Evolutionary conservation across 64 coral and sea anemone genomes (phyloP), one percentile per base, ranked within the genome.

Genomic region (Catalaphyllia jardinei): DNA sequence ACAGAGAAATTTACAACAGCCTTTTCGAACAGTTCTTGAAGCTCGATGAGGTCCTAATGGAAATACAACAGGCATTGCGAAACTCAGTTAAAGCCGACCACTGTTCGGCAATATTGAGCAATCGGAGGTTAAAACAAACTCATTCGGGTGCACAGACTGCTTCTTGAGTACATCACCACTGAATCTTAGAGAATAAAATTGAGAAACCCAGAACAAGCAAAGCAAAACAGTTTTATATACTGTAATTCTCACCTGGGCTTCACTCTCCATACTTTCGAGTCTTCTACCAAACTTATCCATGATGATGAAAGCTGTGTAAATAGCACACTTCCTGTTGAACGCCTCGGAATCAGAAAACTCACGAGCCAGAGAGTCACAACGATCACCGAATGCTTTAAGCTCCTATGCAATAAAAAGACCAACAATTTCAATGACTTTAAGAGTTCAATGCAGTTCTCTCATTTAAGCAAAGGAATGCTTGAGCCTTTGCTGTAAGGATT

Each of bases 21-120:
- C 86, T 95, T 98, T 19, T 98, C 96, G 78, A 94, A 94, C 18
- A 98, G 67, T 90, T 98, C 96, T 71, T 98, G 96, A 62, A 98
- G 88, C 77, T 98, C 96, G 62, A 94, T 98, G 10, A 98, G 88
- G 55, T 98, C 93, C 96, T 98, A 76, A 71, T 60, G 30, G 84
- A 27, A 60, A 55, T 14, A 55, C 6, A 54, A 54, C 52, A n/a
- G n/a, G n/a, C n/a, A n/a, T n/a, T n/a, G n/a, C n/a, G n/a, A n/a
- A 55, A 9, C 10, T 55, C 52, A 14, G 52, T 55, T 55, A 3
- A 14, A 55, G 52, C 10, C 13, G 52, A 39, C 38, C 2, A 39
- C 38, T 39, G 38, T 39, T 3, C 38, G 4, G 4, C 38, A 39
- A 39, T 39, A 39, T 39, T 39, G 38, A 39, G 2, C 38, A 39